Evolutionary conservation across 2,797 vertebrate genomes (phyloP), one percentile per base, ranked within the genome.

Genomic region (Saxicola maurus): DNA sequence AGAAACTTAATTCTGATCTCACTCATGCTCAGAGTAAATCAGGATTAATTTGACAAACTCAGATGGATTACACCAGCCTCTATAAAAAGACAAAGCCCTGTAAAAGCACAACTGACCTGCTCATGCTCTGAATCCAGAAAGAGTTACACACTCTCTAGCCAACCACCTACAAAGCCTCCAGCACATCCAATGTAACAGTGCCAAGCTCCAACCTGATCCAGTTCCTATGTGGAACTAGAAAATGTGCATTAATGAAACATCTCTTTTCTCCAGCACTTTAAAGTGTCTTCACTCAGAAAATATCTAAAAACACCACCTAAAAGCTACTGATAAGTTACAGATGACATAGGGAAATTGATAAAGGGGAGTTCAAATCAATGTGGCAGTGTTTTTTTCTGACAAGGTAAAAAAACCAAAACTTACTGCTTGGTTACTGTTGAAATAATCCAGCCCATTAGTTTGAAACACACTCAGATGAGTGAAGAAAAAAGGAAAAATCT

Each of bases 1-100:
- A 92, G 91, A 87, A 91, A 91, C 74, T 73, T 62, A 67, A 86
- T 74, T 93, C 89, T 55, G 67, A 80, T 90, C 77, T 94, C 67
- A 45, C 42, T 86, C 71, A 24, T 1, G 2, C 68, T 80, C 53
- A 20, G 16, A 10, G 15, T 62, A 89, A 68, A 85, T 81, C 75
- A 28, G 82, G 85, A 92, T 86, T 80, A 82, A 82, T 43, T 52
- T 72, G 51, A 64, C 62, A 48, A 93, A 65, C 52, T 90, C 80
- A 65, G 40, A 18, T 45, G 48, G 76, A 83, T 80, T 87, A 84
- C 55, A 85, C 4, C 13, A 69, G 25, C 27, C 73, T 38, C 27
- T 4, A 30, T 9, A 57, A 69, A 84, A 73, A 43, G 5, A 5
- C 51, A 86, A 83, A 73, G n/a, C 52, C 1, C 1, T 23, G 27